These are phyloP conservation scores for Zaprionus davidi DNA, from an alignment of 1,140 invertebrate species.

Conservation along the genomic window DNA sequence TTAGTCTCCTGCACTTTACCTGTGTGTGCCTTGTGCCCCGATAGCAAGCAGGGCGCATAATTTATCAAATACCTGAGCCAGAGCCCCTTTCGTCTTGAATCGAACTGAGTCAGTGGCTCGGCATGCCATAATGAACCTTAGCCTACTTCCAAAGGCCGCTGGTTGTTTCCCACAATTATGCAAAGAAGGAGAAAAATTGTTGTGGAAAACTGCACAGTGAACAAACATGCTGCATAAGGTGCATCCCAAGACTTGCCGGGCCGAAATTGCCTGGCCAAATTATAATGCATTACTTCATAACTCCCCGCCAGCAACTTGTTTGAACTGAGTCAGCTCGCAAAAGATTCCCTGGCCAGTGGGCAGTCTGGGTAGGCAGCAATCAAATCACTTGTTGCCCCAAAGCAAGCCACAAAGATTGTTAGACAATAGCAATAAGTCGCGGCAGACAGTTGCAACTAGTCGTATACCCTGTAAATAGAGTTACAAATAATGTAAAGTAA, in stretches of 20 bases:
- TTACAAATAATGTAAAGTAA: background rate
- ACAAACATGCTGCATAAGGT: slow-evolving; percentile 75
- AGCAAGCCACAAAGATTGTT: slow-evolving; percentile 57
- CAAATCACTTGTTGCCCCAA: slow-evolving; percentile 77
- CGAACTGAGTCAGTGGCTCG: slow-evolving; percentile 63
- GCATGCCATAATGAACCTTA: slow-evolving; percentile 80
- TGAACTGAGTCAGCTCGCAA: slow-evolving; percentile 65
- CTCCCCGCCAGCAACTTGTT: slow-evolving; percentile 79
- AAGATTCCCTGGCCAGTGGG: slow-evolving; percentile 56
- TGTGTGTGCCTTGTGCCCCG: slow-evolving; percentile 23
- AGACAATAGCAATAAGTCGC: slow-evolving; percentile 21
- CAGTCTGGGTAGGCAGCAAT: slow-evolving; percentile 50
- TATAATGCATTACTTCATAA: slow-evolving; percentile 83
- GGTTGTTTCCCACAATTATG: slow-evolving; percentile 82
- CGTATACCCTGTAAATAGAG: slow-evolving; percentile 1
- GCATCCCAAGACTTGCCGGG: slow-evolving; percentile 66
- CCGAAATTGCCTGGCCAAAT: slow-evolving; percentile 73
- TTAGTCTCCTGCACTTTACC: slow-evolving; percentile 59
- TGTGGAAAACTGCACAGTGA: slow-evolving; percentile 42
- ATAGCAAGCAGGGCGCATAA: slow-evolving; percentile 68
- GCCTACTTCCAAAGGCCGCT: slow-evolving; percentile 77
- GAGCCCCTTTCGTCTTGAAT: background rate
- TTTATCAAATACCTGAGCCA: slow-evolving; percentile 70
- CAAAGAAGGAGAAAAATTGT: slow-evolving; percentile 65
- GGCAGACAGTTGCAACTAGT: background rate